Conservation (phyloP, 2,797 vertebrate species). For the Acridotheres tristis region DNA sequence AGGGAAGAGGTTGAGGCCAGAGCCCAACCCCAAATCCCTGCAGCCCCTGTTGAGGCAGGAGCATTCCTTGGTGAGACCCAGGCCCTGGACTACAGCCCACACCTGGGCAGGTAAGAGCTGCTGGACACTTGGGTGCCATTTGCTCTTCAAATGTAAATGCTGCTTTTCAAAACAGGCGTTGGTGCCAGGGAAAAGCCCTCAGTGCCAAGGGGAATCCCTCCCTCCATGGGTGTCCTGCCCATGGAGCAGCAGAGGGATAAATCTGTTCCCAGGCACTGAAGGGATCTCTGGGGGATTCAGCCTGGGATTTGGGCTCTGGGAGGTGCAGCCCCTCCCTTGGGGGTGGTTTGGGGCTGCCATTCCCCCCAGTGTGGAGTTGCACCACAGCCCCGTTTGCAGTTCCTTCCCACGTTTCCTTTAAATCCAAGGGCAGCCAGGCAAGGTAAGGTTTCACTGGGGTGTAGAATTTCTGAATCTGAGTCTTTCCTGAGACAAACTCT, state of each 20-base stretch:
- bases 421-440: conserved; percentile 41
- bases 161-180: not conserved
- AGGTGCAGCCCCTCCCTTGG: accelerated
- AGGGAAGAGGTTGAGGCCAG: not conserved
- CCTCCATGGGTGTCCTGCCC: accelerated
- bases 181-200: not conserved
- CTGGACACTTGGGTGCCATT: not conserved
- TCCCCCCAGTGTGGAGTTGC: accelerated
- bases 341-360: not conserved
- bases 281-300: accelerated
- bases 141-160: not conserved
- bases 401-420: conserved; percentile 42
- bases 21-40: accelerated
- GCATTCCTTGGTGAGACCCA: accelerated
- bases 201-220: not conserved
- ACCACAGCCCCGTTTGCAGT: not conserved
- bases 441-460: conserved; percentile 59
- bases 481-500: conserved; percentile 64
- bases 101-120: not conserved
- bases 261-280: not conserved
- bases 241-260: accelerated
- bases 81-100: not conserved
- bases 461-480: conserved; percentile 72
- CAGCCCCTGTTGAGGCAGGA: accelerated
- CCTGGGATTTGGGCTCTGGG: not conserved